Base-by-base conservation (phyloP, 2,113 vertebrate genomes). In the Puntigrus tetrazona region DNA sequence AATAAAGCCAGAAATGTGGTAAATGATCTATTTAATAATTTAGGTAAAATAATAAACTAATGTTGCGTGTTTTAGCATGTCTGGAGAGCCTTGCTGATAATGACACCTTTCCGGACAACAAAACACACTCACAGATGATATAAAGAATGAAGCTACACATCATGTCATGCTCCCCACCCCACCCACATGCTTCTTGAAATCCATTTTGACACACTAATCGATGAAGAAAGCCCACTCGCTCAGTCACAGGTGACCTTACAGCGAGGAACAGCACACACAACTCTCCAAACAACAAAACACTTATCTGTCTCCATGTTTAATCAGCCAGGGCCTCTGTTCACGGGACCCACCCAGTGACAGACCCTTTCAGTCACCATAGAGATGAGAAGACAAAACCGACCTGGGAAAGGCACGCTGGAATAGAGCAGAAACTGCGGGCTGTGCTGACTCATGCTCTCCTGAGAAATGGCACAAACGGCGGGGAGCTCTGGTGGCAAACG, bases 381-480 rank as follows among this genome's bases (percentile, higher is more conserved):
- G 50, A 80, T 50, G 41, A 73, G 22, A 79, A 67, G 45, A 80
- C 22, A 81, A 59, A 70, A 85, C 88, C 63, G 47, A 89, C 88
- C 85, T 87, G 82, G 63, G 77, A 78, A 57, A 82, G 89, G 69
- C 79, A 79, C 11, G 59, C 78, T 59, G 38, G 61, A 52, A 34
- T 55, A 87, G 74, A 87, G 59, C 6, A 67, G 77, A 8, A 80
- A 85, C 18, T 10, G 57, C n/a, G 29, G 9, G 84, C 45, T 85
- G 50, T 85, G 87, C 87, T 87, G 86, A 88, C 81, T 90, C 86
- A 88, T 84, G 77, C 61, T 86, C 63, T 84, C 67, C 47, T 69
- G 47, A 43, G 84, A 76, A 73, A 85, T 20, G 20, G n/a, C 50
- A 36, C 55, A 36, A 83, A 76, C 52, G 8, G 27, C 41, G 0